phyloP scores from a whole-genome alignment of 2,888 invertebrate species.

The Rotaria macrura region DNA sequence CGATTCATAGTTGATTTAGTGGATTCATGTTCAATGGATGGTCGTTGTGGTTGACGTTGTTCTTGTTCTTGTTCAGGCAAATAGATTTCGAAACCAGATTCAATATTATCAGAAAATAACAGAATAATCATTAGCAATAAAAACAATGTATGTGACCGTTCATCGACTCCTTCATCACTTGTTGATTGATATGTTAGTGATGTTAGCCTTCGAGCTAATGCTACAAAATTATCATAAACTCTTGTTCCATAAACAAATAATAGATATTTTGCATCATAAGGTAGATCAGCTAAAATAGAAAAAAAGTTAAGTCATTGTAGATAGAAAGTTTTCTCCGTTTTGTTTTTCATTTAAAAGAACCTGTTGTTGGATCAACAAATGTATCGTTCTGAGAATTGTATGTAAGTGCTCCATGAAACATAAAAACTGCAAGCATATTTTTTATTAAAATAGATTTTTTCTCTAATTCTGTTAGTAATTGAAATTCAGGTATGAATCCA shows the following conservation, averaged over 20 bases:
- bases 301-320: background rate
- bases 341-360: background rate
- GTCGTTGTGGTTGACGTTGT: background rate
- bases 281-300: background rate
- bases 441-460: background rate
- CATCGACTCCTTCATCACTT: background rate
- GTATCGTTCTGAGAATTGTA: background rate
- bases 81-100: background rate
- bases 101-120: background rate
- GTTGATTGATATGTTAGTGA: background rate
- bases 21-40: background rate
- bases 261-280: background rate
- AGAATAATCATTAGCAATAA: constrained; percentile 9
- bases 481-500: constrained; percentile 2
- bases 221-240: background rate
- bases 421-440: background rate
- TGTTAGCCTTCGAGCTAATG: background rate
- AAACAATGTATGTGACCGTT: background rate
- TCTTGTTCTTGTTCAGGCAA: background rate
- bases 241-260: background rate
- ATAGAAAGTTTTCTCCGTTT: background rate
- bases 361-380: constrained; percentile 10
- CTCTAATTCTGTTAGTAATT: background rate
- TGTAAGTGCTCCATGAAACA: constrained; percentile 8
- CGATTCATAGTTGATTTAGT: background rate